Conservation (phyloP, 2,113 vertebrate genomes). For the Neotragus moschatus region DNA sequence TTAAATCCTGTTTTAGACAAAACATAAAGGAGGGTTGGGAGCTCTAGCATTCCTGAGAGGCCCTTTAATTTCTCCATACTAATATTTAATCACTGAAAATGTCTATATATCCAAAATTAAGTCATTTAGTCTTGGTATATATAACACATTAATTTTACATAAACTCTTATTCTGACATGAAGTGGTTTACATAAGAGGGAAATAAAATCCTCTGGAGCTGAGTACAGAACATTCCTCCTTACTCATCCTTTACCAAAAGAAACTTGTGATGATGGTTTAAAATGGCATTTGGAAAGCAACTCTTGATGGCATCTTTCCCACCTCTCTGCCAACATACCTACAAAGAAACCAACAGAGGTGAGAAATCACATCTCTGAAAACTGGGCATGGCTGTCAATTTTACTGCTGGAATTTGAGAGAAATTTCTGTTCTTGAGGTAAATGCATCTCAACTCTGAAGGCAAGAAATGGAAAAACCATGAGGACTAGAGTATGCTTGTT, state of each 20-base stretch:
- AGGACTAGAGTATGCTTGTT: not conserved
- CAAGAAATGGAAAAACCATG: not conserved
- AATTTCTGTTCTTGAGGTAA: not conserved
- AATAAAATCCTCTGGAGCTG: conserved; percentile 54
- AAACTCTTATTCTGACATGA: conserved; percentile 59
- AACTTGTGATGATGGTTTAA: conserved; percentile 2
- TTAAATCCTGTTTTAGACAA: conserved; percentile 80
- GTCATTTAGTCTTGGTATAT: conserved; percentile 63
- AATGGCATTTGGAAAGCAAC: not conserved
- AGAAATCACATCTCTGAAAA: not conserved
- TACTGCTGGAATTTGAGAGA: not conserved
- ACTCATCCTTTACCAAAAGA: conserved; percentile 24
- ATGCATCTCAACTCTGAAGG: not conserved
- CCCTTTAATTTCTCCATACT: conserved; percentile 66
- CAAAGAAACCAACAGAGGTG: not conserved
- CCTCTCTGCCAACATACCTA: not conserved
- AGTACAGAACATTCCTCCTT: conserved; percentile 23
- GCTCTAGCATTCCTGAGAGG: conserved; percentile 72
- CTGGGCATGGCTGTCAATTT: not conserved
- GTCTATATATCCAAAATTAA: conserved; percentile 75
- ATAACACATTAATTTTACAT: conserved; percentile 64
- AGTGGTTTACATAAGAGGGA: conserved; percentile 57
- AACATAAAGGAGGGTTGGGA: conserved; percentile 76
- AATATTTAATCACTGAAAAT: conserved; percentile 79
- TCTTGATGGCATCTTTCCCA: not conserved